Base-by-base conservation (phyloP, 2,888 invertebrate species). In the Syrista parreyssii region DNA sequence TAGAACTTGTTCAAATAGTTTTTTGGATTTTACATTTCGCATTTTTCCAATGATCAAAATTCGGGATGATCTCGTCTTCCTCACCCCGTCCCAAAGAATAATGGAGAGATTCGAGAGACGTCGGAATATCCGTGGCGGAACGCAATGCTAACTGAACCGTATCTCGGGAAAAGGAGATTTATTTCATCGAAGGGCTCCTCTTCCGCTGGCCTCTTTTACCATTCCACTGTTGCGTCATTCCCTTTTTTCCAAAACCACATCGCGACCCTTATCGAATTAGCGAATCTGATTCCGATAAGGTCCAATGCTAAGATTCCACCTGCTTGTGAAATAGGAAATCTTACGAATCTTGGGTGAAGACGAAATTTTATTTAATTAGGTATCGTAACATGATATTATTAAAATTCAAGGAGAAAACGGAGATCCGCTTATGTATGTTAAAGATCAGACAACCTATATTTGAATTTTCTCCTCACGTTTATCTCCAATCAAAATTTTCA, bases 131-230 rank as follows among this genome's bases (percentile, higher is more conserved):
- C 9, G 55, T 55, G 55, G 55, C 55, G 55, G 55, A 55, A 55
- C 55, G 55, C 23, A 23, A 23, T 55, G 73, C 68, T 73, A 68
- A 73, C 73, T 76, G 76, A 76, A 76, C 76, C 73, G 76, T 32
- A 68, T 76, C 40, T 76, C 31, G 34, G 68, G 68, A 35, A 23
- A 23, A 23, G n/a, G 76, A 73, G 73, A 76, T 76, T 76, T 76
- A 76, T 76, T 76, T 76, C 68, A 73, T 73, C 73, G 68, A 76
- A 76, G 73, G 68, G 76, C 68, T 76, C 73, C 68, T 32, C 40
- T 33, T 55, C 23, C 23, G 2, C 23, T 23, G 23, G 23, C 23
- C 55, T 23, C 55, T 23, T 55, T 55, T 23, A 55, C 9, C 55
- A 2, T 23, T 55, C 23, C 9, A 23, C 55, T 23, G 55, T 55